Conservation (phyloP, 1,140 invertebrate species). For the Gonioctena quinquepunctata region DNA sequence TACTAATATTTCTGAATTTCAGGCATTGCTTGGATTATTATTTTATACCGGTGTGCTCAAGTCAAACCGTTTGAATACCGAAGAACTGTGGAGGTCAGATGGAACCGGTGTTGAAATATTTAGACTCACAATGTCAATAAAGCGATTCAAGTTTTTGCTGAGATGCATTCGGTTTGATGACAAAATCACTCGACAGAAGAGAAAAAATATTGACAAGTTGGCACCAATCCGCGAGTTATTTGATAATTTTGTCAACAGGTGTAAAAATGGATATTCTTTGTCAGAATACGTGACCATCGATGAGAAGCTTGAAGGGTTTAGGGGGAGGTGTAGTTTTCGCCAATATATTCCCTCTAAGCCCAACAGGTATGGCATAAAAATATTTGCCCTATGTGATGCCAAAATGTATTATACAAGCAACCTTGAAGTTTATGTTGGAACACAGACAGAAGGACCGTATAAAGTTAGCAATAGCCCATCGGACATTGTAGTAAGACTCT, state of each 20-base stretch:
- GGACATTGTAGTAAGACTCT: conserved; percentile 42
- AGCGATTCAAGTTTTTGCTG: conserved; percentile 46
- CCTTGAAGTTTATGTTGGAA: conserved; percentile 43
- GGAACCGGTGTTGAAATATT: conserved; percentile 38
- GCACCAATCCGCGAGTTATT: conserved; percentile 52
- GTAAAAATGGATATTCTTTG: conserved; percentile 48
- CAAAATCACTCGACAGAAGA: conserved; percentile 37
- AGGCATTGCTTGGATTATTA: conserved; percentile 30
- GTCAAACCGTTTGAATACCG: conserved; percentile 33
- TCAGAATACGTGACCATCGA: conserved; percentile 53
- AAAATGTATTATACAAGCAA: conserved; percentile 40
- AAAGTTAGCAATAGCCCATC: conserved; percentile 27
- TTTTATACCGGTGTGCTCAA: conserved; percentile 39
- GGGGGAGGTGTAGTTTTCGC: conserved; percentile 53
- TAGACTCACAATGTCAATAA: conserved; percentile 37
- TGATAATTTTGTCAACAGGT: conserved; percentile 48
- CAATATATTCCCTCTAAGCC: conserved; percentile 54
- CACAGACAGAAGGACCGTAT: conserved; percentile 40
- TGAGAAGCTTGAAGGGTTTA: conserved; percentile 54
- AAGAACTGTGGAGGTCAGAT: conserved; percentile 44
- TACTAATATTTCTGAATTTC: conserved; percentile 14
- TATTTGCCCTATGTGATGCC: conserved; percentile 38
- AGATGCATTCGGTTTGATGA: conserved; percentile 46
- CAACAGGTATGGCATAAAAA: conserved; percentile 51
- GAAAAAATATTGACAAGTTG: conserved; percentile 41